Conservation (phyloP, 2,888 invertebrate genomes). For the Drosophila niveifrons region DNA sequence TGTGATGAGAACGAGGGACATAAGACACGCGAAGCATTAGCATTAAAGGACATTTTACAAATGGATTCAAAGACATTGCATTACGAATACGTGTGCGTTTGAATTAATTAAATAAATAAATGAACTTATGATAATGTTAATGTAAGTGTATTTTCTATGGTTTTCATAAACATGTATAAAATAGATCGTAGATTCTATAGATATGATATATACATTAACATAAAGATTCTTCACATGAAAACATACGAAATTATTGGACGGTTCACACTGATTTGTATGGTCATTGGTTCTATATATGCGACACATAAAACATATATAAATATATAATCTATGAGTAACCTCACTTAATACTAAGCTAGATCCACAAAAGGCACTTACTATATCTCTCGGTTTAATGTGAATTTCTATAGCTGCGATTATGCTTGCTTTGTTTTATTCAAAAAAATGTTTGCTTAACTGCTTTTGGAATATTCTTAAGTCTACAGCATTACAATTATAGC, state of each 20-base stretch:
- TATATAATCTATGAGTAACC: constrained; percentile 33
- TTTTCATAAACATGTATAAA: constrained; percentile 48
- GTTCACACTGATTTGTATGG: constrained; percentile 83
- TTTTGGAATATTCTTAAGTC: constrained; percentile 9
- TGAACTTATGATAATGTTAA: constrained; percentile 33
- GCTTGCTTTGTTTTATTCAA: constrained; percentile 8
- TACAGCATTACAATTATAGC: constrained; percentile 5
- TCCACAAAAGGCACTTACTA: constrained; percentile 60
- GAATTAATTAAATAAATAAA: constrained; percentile 23
- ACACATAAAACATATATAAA: constrained; percentile 66
- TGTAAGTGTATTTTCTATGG: constrained; percentile 51
- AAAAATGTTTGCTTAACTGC: not conserved
- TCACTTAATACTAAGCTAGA: constrained; percentile 39
- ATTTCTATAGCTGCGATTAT: not conserved
- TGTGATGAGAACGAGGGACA: constrained; percentile 6
- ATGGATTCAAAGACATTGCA: constrained; percentile 1
- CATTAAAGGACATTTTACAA: constrained; percentile 45
- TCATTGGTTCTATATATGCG: constrained; percentile 72
- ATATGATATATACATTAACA: constrained; percentile 28
- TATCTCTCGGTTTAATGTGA: constrained; percentile 5
- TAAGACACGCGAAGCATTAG: constrained; percentile 5
- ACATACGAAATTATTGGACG: constrained; percentile 82
- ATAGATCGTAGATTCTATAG: constrained; percentile 25
- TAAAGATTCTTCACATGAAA: constrained; percentile 57
- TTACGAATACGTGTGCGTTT: constrained; percentile 11